Evolutionary conservation across 2,797 vertebrate genomes (phyloP).

Genomic region (Lagocephalus sceleratus): DNA sequence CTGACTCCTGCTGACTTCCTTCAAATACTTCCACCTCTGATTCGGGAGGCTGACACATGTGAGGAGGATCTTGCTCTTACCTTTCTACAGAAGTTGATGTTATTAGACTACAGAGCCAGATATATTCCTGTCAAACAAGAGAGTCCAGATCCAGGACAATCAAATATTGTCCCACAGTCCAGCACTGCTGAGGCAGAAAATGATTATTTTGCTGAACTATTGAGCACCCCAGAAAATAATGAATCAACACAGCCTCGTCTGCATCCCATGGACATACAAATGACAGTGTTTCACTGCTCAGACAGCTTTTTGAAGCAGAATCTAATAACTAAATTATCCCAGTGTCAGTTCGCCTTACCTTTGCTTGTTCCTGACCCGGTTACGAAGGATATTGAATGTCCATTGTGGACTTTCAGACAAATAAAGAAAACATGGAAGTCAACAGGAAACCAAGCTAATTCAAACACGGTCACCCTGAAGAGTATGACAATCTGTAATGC

Average conservation of each 20-base stretch:
- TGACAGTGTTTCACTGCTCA: constrained; percentile 73
- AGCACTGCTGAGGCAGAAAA: background rate
- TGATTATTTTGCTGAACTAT: constrained; percentile 6
- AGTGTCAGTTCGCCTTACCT: constrained; percentile 77
- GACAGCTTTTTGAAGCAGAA: constrained; percentile 71
- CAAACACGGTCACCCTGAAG: constrained; percentile 16
- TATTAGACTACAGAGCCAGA: constrained; percentile 65
- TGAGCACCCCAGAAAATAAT: rapidly evolving
- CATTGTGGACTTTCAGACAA: constrained; percentile 66
- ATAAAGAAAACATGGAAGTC: constrained; percentile 65
- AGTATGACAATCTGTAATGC: constrained; percentile 55
- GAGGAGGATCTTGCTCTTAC: background rate
- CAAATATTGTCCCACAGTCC: background rate
- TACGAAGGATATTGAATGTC: constrained; percentile 57
- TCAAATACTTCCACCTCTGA: background rate
- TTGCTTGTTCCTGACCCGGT: constrained; percentile 72
- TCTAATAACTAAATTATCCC: constrained; percentile 64
- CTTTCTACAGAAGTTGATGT: constrained; percentile 37
- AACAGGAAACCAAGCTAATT: constrained; percentile 9
- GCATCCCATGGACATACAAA: constrained; percentile 76
- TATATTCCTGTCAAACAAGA: constrained; percentile 41
- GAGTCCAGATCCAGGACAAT: background rate
- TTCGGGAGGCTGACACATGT: background rate
- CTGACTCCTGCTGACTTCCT: background rate
- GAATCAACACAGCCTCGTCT: constrained; percentile 20